A percentile compares a stretch with the other conserved stretches of the same genome.
Evolutionary conservation across 2,797 vertebrate genomes (phyloP).

Genomic region (Manis crassicaudata): DNA sequence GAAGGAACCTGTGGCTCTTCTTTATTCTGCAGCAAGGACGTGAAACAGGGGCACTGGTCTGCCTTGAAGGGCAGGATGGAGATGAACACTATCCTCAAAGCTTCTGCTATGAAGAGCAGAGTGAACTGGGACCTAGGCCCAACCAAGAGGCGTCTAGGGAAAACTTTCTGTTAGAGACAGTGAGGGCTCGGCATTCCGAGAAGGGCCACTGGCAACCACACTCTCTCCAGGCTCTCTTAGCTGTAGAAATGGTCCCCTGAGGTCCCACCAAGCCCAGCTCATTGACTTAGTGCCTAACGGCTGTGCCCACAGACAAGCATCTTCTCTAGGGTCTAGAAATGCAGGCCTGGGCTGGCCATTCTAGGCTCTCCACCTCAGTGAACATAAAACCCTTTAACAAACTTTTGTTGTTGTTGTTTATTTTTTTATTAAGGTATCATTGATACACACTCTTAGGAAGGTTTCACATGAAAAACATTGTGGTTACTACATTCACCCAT

Average conservation of each 20-base stretch:
- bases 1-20: background rate
- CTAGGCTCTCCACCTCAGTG: background rate
- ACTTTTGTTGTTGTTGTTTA: background rate
- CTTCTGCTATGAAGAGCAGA: background rate
- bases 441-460: too few species aligned
- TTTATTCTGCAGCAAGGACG: background rate
- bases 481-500: too few species aligned
- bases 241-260: background rate
- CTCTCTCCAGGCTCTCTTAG: background rate
- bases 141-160: background rate
- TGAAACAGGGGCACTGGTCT: background rate
- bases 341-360: background rate
- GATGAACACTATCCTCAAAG: background rate
- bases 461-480: too few species aligned
- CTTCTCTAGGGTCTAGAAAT: background rate
- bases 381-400: background rate
- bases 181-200: background rate
- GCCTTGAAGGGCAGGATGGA: background rate
- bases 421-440: too few species aligned
- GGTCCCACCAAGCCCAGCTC: background rate
- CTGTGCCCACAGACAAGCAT: accelerated
- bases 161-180: background rate
- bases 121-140: background rate
- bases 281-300: background rate
- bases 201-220: background rate